Base-by-base conservation (phyloP, 2,797 vertebrate species). In the Adrianichthys oophorus region DNA sequence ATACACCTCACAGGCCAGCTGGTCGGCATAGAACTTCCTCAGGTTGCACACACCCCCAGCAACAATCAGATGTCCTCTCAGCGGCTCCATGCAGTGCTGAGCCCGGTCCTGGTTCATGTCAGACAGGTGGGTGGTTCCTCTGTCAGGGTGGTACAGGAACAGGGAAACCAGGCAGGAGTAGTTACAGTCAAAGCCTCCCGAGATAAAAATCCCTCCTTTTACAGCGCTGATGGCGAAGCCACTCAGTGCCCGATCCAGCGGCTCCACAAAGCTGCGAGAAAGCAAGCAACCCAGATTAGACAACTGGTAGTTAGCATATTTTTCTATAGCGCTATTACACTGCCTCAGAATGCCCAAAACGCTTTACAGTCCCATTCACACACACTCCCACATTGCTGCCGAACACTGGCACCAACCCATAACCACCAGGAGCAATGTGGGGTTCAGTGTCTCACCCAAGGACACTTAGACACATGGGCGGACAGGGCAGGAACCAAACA, bases 61-160 rank as follows among this genome's bases (percentile, higher is more conserved):
- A 0, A 89, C 88, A 0, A 89, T 92, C 7, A 93, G 75, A 40
- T 2, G 62, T 3, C 78, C 74, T 7, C 46, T 68, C 65, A 92
- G 65, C n/a, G 57, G 55, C 62, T 93, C 89, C 91, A 92, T 93
- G 74, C 91, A 91, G 56, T 93, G 92, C 71, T 85, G 88, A 15
- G 92, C 90, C 18, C 90, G 79, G 48, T 92, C 87, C 0, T 75
- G 66, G 56, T 7, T 56, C 92, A 93, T 93, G 61, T 89, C 84
- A 0, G 87, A 67, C 48, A 92, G 72, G 58, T 78, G 80, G 12
- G 81, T 82, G 50, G 68, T 86, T 65, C 90, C 92, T 47, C 65
- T 78, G 40, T 84, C 71, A 1, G 91, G 91, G 53, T 88, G 89
- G 72, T 93, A 93, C 2, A 86, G 71, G 49, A 89, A 85, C 82